Evolutionary conservation across 35 echinoderm and acorn worm genomes (phyloP), one percentile per base, ranked within the genome.

Genomic region (Amphiura filiformis): DNA sequence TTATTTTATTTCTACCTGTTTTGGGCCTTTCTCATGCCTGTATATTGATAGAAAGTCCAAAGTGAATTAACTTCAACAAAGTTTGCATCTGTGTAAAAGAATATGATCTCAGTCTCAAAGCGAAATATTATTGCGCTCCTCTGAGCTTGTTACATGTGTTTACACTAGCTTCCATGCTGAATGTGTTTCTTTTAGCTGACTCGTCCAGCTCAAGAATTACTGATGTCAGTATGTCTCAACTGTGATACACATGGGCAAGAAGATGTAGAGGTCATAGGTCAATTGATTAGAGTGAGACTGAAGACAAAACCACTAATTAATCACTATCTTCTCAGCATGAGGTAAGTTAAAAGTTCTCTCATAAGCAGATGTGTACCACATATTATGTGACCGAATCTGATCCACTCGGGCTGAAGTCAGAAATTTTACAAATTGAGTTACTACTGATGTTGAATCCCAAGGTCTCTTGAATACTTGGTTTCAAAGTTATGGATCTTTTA

Each of bases 241-340:
- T 98, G 96, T 37, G 76, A 42, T 64, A 92, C 92, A 39, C 89
- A 94, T 39, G 89, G 49, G 22, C 90, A 91, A 40, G 84, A 86
- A 34, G 96, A 98, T 85, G 92, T 94, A 3, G 96, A 98, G 78
- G 92, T 98, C 82, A 98, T 98, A 82, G 87, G 96, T 77, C 89
- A 90, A 76, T 89, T 98, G 22, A 98, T 98, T 39, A 91, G 89
- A 47, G 94, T 98, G 39, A 83, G 96, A 12, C 77, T 98, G 13
- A 98, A 98, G 83, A 98, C 96, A 20, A 98, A 98, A 35, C 96
- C 93, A 31, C 89, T 98, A 32, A 89, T 98, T 47, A 98, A 94
- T 37, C 96, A 98, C 76, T 98, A 98, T 70, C 82, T 98, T 34
- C 79, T 94, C 22, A 92, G 92, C 39, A 88, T 98, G 38, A 91